Evolutionary conservation across 2,797 vertebrate species (phyloP), one percentile per base, ranked within the genome.

Genomic region (Anguilla megastoma): DNA sequence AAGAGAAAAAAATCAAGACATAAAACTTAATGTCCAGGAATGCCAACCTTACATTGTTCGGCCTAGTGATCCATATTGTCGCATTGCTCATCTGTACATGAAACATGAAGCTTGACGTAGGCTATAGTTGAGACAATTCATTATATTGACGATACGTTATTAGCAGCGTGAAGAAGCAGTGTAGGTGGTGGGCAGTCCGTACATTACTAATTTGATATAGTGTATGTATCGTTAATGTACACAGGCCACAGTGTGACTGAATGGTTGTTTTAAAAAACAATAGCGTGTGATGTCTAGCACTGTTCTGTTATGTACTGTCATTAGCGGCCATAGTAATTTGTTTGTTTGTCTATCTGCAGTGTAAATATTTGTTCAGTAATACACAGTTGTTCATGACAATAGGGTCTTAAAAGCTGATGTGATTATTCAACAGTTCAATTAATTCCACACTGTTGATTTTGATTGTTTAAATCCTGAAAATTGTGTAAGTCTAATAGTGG

Each of bases 151-250:
- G 2, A 58, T 12, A n/a, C 33, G 27, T 85, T 58, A 84, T 54
- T 84, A 18, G 50, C 14, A n/a, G 24, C 3, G 8, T 33, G 30
- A 30, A 33, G 69, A 33, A 33, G 69, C 24, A 3, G 30, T 30
- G 69, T n/a, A 74, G 69, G 74, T 36, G 74, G 16, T 33, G 71
- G 14, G 69, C n/a, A 30, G 69, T 58, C 74, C 41, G 16, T 18
- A 21, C 41, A 76, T 76, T 76, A 76, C 74, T 76, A 76, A 33
- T 76, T 76, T 76, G 36, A 76, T 76, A 76, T 9, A 33, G 24
- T 76, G 74, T 36, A 9, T 41, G 74, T 76, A 27, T 76, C 74
- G 33, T 33, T 74, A 30, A 74, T 74, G 69, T 36, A 76, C 30
- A 41, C 74, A 76, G 18, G 33, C 16, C 74, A 16, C 74, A 76